Base-by-base conservation (phyloP, 2,888 invertebrate genomes). In the Galerucella pusilla region DNA sequence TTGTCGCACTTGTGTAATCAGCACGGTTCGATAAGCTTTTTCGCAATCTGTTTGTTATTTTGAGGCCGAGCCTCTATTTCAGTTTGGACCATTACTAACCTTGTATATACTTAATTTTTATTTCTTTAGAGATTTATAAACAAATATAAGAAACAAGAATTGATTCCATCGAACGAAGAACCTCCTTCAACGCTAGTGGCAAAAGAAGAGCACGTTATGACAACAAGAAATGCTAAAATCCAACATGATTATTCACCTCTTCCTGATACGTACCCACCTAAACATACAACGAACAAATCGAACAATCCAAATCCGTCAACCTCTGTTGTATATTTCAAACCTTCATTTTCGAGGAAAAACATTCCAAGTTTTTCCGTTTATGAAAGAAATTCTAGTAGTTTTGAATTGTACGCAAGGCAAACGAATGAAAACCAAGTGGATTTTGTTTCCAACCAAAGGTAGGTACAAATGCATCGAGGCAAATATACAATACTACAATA, bases 301-400 rank as follows among this genome's bases (percentile, higher is more conserved):
- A 61, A 35, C 11, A 14, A 52, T 28, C 20, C 25, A 12, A 28
- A 49, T 1, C 71, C 65, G 3, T 66, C 69, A 14, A 70, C 66
- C 25, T 71, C 75, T 49, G 35, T 71, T 49, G 63, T 66, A 28
- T 61, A 60, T 61, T 49, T 67, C 10, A 75, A 68, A 54, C 68
- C 66, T 11, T 6, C 28, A 45, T 46, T 54, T 28, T 57, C 20
- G 4, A 64, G 20, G 10, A 46, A 35, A 42, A 25, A 25, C 28
- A 66, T 16, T 45, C 45, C 11, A 49, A 66, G 60, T 59, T n/a
- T 63, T 59, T 67, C 52, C 1, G 52, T 28, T 20, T 45, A 46
- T 46, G 45, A 16, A 45, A 42, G 46, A 46, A 46, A 46, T 16
- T n/a, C 63, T 14, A 42, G 63, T 10, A 42, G 16, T 46, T 46